phyloP scores from a whole-genome alignment of 1,140 invertebrate species.

The Heliconius hewitsoni region DNA sequence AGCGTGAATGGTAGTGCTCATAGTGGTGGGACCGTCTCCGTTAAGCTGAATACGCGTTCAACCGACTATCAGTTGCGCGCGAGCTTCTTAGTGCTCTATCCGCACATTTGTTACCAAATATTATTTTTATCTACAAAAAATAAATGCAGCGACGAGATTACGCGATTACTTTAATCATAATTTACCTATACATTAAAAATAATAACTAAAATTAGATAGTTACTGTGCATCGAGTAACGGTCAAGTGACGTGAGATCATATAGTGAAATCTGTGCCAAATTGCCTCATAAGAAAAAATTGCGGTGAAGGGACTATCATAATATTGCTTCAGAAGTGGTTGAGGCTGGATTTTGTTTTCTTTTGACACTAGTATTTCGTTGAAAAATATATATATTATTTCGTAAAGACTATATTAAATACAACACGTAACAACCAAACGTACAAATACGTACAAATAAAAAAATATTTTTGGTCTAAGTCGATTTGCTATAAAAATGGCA shows the following conservation, averaged over 20 bases:
- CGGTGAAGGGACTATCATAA: constrained; percentile 42
- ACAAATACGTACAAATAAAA: no score
- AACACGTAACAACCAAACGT: not conserved
- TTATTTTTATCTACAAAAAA: not conserved
- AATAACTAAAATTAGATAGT: not conserved
- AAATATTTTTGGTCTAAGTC: not conserved
- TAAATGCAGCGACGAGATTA: not conserved
- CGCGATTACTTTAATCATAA: not conserved
- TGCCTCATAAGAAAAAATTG: constrained; percentile 36
- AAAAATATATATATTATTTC: not conserved
- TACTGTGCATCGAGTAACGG: not conserved
- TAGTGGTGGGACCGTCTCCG: constrained; percentile 38
- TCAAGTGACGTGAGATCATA: constrained; percentile 11
- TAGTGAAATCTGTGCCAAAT: constrained; percentile 44
- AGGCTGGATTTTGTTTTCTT: not conserved
- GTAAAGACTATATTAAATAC: not conserved
- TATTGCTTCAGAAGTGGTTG: not conserved
- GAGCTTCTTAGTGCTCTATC: constrained; percentile 30
- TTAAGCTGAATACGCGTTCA: constrained; percentile 22
- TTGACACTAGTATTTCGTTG: not conserved
- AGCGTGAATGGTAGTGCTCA: constrained; percentile 16
- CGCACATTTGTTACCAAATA: not conserved
- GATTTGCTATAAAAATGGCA: constrained; percentile 53
- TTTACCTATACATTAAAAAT: not conserved
- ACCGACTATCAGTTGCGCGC: constrained; percentile 30